Evolutionary conservation across 2,888 invertebrate species (phyloP), one percentile per base, ranked within the genome.

Genomic region (Heteromurus nitidus): DNA sequence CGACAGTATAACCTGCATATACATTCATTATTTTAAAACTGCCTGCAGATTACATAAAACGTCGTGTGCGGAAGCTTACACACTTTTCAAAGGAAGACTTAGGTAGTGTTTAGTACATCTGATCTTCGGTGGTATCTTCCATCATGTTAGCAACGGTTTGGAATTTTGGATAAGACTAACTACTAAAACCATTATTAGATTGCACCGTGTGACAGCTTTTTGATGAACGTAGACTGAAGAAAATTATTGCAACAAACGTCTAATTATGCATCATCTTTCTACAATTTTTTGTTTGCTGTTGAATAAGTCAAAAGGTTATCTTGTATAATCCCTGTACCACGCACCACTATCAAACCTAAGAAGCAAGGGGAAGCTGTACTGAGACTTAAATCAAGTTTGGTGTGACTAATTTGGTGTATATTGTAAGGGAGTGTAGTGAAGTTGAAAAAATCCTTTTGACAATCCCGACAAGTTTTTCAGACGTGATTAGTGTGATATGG

Each of bases 401-500:
- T n/a, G 67, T 75, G 68, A 67, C 75, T 75, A 75, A 75, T 74
- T 65, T 53, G 53, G 55, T 74, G 73, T 50, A 9, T 44, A 55
- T 50, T 5, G 1, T 47, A 67, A 44, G 44, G 70, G 42, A 44
- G 73, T 73, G 44, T 18, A 47, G n/a, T 11, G 11, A 65, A n/a
- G n/a, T n/a, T n/a, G n/a, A n/a, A n/a, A n/a, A 76, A 62, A 62
- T 70, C 53, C 77, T 70, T 77, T 77, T 77, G 77, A 77, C 69
- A 58, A 20, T 47, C 64, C 77, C 77, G 77, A 75, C 75, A 60
- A 58, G 58, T n/a, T 22, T 53, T 75, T 65, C 64, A 75, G 47
- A 58, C 42, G 42, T 60, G 75, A 68, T 65, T 53, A 73, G 36
- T 26, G 30, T 36, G 55, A 75, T 55, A 55, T 36, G 65, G 16